Evolutionary conservation across 2,888 invertebrate genomes (phyloP), one percentile per base, ranked within the genome.

Genomic region (Mythimna ferrago): DNA sequence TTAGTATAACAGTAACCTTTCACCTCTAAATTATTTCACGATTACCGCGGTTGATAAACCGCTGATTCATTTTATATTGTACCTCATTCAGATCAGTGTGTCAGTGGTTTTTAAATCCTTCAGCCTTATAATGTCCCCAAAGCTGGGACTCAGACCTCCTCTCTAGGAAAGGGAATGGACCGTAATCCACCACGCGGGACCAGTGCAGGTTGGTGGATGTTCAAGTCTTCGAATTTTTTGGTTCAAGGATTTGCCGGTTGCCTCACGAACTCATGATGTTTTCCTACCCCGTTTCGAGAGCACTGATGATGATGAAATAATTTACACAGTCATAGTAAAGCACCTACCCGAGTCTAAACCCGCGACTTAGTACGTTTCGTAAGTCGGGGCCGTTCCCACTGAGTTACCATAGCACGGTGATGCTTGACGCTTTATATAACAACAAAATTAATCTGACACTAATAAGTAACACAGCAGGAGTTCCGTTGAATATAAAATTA

Each of bases 1-100:
- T 65, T 81, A 76, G 53, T 62, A 26, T 35, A 66, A 63, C 44
- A 35, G 16, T 60, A 57, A 75, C 56, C 68, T 74, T 74, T 61
- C 74, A 44, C 51, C 66, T 66, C 11, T 38, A 44, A 67, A 16
- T 3, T 26, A 64, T 32, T 61, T 78, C 5, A 62, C 10, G 10
- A 61, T 19, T 7, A 56, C 21, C 2, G 58, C 7, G 19, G 11
- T 61, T 64, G 60, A 78, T 56, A 67, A 80, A 56, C 48, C 19
- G 48, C 58, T n/a, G n/a, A 64, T 57, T 66, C 16, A 57, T 65
- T 60, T 64, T 10, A 54, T 16, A 61, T 54, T 61, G 70, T 61
- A 32, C 19, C 26, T 44, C n/a, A 71, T 48, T 19, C 51, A 19
- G 53, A 58, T 35, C 58, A 54, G 14, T 35, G 16, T 21, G 38